Percentiles rank a stretch among this genome's conserved stretches.
Evolutionary conservation across 35 echinoderm and acorn worm species (phyloP).

Genomic region (Strongylocentrotus purpuratus): DNA sequence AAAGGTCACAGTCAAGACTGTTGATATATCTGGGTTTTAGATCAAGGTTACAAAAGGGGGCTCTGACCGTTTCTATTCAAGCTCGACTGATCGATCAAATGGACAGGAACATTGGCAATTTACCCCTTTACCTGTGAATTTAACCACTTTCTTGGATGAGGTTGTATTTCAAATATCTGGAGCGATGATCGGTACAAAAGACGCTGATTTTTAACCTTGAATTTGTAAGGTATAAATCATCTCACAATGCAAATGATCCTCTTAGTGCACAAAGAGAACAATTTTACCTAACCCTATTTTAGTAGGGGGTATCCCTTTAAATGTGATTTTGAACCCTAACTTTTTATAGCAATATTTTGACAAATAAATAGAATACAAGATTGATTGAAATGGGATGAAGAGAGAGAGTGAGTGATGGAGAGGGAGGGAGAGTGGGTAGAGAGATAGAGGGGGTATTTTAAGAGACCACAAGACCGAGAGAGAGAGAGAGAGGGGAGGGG

Average conservation of each 20-base stretch:
- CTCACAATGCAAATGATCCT: background rate
- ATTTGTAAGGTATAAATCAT: background rate
- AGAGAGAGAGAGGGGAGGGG: background rate
- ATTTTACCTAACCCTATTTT: no score
- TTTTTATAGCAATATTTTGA: no score
- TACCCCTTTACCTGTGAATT: background rate
- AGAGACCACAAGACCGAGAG: no score
- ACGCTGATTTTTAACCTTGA: background rate
- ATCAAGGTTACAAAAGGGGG: background rate
- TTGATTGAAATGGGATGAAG: no score
- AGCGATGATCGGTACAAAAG: background rate
- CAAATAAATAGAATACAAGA: no score
- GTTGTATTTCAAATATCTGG: background rate
- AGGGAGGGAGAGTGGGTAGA: background rate
- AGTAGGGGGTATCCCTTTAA: no score
- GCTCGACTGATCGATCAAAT: background rate
- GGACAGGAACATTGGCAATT: background rate
- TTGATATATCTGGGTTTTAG: background rate
- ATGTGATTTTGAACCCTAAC: no score
- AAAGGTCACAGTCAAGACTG: conserved; percentile 16
- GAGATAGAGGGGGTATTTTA: background rate
- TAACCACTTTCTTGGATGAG: background rate
- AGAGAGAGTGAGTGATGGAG: no score
- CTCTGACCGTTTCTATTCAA: conserved; percentile 8
- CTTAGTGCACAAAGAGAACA: no score